Base-by-base conservation (phyloP, 2,113 vertebrate species). In the Beaufortia kweichowensis region DNA sequence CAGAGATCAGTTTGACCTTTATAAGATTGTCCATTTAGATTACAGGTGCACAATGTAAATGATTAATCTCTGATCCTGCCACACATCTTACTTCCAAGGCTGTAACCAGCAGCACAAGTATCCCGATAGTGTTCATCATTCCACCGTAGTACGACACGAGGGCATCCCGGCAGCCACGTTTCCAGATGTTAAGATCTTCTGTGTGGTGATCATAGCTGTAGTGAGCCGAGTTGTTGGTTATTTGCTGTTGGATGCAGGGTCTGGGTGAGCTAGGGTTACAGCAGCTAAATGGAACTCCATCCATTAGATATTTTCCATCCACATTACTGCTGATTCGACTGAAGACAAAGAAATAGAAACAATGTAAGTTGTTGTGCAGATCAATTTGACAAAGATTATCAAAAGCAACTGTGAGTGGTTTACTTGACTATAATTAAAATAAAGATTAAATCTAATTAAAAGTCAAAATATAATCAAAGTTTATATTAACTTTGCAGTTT, bases 171-270 rank as follows among this genome's bases (percentile, higher is more conserved):
- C 97, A 99, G 84, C 97, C 97, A 0, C 84, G 88, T 76, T 79
- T 90, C 97, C 97, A 99, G 63, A 99, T 90, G 81, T 99, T 99
- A 71, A 98, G 94, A 84, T 99, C 97, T 85, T 99, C 97, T 0
- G 94, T 95, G 85, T 97, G 94, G 89, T 96, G 94, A 88, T 99
- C 94, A 0, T 98, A 98, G 91, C 96, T 98, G 92, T 98, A 99
- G 89, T 99, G 95, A 3, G 97, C 97, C 0, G 96, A 88, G 90
- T 97, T 98, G 91, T 99, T 99, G 88, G 96, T 98, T 87, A 99
- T 90, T 90, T 98, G 96, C 75, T 84, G 56, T 88, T 98, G 96
- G 90, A 99, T 99, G 87, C 97, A 99, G 80, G 97, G 97, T 46
- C 97, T 87, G 0, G 97, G 97, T 0, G 97, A 99, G 87, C 81